Percentiles rank a stretch among this genome's conserved stretches.
These are phyloP conservation scores for Thamnaconus septentrionalis DNA, from an alignment of 2,113 vertebrate species.

Conservation along the genomic window DNA sequence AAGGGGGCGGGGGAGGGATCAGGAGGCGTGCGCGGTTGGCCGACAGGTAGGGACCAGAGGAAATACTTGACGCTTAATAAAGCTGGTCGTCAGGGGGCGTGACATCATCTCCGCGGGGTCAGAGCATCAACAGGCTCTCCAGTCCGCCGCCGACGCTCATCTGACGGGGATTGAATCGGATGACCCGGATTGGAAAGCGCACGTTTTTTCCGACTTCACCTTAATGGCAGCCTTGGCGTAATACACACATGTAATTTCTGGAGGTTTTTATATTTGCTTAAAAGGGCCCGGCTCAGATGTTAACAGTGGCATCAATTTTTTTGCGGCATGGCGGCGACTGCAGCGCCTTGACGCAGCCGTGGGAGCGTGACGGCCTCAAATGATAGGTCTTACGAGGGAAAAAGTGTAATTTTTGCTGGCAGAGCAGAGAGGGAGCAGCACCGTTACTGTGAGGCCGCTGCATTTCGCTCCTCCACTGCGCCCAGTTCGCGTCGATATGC, in stretches of 20 bases:
- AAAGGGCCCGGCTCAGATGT: too few relatives aligned
- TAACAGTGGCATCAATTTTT: too few relatives aligned
- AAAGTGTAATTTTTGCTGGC: too few relatives aligned
- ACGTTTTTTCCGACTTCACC: background rate
- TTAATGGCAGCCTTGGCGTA: background rate
- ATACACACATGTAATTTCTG: background rate
- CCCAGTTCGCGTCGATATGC: too few relatives aligned
- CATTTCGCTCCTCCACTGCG: too few relatives aligned
- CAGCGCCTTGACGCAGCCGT: too few relatives aligned
- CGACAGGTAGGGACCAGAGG: conserved; percentile 8
- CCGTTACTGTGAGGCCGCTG: too few relatives aligned
- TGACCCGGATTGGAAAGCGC: conserved; percentile 10
- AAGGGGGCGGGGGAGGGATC: background rate
- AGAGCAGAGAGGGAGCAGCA: too few relatives aligned
- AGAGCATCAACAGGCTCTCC: conserved; percentile 8
- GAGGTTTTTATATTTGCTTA: background rate
- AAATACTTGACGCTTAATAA: conserved; percentile 24
- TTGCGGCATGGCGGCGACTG: too few relatives aligned
- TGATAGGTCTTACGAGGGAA: too few relatives aligned
- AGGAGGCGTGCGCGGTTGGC: conserved; percentile 10
- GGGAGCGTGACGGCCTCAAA: too few relatives aligned
- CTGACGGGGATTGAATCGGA: conserved; percentile 13
- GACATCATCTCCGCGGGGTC: conserved; percentile 10
- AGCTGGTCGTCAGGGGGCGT: conserved; percentile 19
- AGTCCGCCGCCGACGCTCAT: conserved; percentile 1